These are phyloP conservation scores for Coccyzus lansbergi DNA, from an alignment of 2,797 vertebrate species.

Conservation along the genomic window DNA sequence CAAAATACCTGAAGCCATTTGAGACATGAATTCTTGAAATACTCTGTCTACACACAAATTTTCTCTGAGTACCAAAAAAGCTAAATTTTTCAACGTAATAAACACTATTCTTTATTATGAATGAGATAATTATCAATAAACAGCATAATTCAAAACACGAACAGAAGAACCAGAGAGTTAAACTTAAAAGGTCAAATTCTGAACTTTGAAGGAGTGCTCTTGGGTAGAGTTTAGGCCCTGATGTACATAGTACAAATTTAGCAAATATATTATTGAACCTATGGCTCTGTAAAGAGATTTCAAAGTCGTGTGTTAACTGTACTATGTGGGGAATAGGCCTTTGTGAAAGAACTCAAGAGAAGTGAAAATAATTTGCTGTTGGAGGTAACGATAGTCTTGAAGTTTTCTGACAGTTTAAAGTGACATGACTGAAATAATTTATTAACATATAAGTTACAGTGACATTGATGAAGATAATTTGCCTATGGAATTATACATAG, in stretches of 20 bases:
- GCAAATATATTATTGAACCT: neutral
- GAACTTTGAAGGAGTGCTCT: constrained; percentile 1
- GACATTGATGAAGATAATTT: neutral
- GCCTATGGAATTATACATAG: neutral
- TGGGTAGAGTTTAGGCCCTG: neutral
- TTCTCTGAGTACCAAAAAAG: neutral
- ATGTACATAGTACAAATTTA: neutral
- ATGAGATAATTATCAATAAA: neutral
- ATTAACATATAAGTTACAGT: neutral
- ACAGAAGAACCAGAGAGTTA: neutral
- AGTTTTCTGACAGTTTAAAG: neutral
- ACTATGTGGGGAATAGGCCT: neutral
- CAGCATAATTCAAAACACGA: neutral
- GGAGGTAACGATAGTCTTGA: neutral
- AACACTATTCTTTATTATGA: neutral
- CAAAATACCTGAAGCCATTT: neutral
- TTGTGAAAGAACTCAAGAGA: neutral
- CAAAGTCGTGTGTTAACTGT: neutral
- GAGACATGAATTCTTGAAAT: neutral
- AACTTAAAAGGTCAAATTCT: neutral
- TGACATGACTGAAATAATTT: neutral
- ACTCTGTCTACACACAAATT: neutral
- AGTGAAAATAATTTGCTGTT: neutral
- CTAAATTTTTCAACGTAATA: neutral
- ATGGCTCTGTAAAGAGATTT: neutral